A percentile compares a stretch with the other conserved stretches of the same genome.
Conservation (phyloP, 2,797 vertebrate species). For the Odontamblyopus lacepedii region DNA sequence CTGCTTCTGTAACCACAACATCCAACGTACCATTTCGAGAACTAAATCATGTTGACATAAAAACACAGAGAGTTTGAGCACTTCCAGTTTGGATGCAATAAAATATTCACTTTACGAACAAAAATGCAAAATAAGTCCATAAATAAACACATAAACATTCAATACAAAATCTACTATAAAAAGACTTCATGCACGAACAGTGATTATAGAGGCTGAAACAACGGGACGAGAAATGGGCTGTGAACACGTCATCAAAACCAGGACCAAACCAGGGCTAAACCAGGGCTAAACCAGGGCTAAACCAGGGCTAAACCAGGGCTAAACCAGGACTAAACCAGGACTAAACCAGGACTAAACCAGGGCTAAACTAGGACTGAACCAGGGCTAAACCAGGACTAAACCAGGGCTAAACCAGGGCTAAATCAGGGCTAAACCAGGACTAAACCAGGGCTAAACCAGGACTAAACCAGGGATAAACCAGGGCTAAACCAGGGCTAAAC, state of each 20-base stretch:
- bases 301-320: too few relatives aligned
- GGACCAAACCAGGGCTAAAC: background rate
- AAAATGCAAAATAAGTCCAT: slow-evolving; percentile 47
- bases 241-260: background rate
- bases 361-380: too few relatives aligned
- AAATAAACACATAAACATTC: slow-evolving; percentile 50
- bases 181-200: slow-evolving; percentile 61
- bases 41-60: slow-evolving; percentile 32
- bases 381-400: too few relatives aligned
- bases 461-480: too few relatives aligned
- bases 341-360: too few relatives aligned
- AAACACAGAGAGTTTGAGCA: slow-evolving; percentile 53
- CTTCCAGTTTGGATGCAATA: slow-evolving; percentile 74
- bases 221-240: slow-evolving; percentile 6
- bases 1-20: slow-evolving; percentile 13
- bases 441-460: too few relatives aligned
- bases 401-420: too few relatives aligned
- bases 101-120: slow-evolving; percentile 11
- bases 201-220: slow-evolving; percentile 19
- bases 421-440: too few relatives aligned
- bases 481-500: too few relatives aligned
- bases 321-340: too few relatives aligned
- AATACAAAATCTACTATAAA: slow-evolving; percentile 32
- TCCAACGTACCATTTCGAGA: slow-evolving; percentile 28
- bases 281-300: background rate